A percentile compares a stretch with the other conserved stretches of the same genome.
Evolutionary conservation across 2,797 vertebrate genomes (phyloP).

Genomic region (Hemitrygon akajei): DNA sequence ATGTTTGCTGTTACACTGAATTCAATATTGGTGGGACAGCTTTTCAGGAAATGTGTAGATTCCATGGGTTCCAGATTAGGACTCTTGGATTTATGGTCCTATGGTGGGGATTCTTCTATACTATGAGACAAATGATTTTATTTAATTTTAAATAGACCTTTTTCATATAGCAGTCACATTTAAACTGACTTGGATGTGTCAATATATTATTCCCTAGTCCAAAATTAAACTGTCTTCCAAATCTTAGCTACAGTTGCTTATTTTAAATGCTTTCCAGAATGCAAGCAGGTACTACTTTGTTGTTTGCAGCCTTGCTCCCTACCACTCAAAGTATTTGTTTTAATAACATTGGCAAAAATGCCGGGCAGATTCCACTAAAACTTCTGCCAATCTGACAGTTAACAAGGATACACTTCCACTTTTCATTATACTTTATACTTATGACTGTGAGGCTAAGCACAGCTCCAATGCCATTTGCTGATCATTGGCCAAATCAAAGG

Average conservation of each 20-base stretch:
- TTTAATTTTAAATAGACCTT: not conserved
- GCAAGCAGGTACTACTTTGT: not conserved
- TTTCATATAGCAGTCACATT: not conserved
- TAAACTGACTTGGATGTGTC: not conserved
- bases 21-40: not conserved
- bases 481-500: no score
- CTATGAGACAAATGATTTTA: not conserved
- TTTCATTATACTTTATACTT: no score
- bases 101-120: not conserved
- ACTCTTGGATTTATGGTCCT: no score
- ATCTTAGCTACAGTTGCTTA: not conserved
- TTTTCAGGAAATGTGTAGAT: not conserved
- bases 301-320: not conserved
- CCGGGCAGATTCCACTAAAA: not conserved
- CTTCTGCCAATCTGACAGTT: not conserved
- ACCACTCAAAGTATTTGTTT: not conserved
- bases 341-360: not conserved
- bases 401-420: not conserved
- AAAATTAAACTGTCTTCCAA: not conserved
- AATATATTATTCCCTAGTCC: not conserved
- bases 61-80: no score
- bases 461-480: no score
- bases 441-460: no score
- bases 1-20: not conserved
- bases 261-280: no score